Conservation (phyloP, 2,113 vertebrate species). For the Eulemur macaco region DNA sequence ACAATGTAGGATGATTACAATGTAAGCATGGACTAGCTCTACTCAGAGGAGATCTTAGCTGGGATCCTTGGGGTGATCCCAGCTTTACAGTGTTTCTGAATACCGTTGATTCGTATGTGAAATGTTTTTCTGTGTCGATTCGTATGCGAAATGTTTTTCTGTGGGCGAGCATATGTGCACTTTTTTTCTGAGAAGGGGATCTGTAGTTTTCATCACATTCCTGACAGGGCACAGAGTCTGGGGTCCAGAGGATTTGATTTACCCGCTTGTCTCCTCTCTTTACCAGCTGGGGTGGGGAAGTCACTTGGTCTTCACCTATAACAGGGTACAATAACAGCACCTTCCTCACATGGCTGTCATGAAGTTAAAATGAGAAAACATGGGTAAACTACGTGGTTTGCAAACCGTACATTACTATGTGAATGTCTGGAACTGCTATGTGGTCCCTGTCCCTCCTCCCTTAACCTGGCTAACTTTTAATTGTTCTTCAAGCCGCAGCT, state of each 20-base stretch:
- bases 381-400: background rate
- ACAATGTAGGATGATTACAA: background rate
- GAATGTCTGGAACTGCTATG: background rate
- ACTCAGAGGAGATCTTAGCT: background rate
- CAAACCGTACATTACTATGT: background rate
- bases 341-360: background rate
- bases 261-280: background rate
- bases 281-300: background rate
- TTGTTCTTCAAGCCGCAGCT: background rate
- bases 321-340: background rate
- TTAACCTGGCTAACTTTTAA: background rate
- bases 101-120: background rate
- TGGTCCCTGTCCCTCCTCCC: background rate
- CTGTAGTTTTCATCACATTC: constrained; percentile 38
- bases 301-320: background rate
- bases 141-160: background rate
- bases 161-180: background rate
- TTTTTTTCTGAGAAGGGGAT: background rate
- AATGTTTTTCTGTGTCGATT: background rate
- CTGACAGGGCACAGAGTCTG: background rate
- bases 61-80: background rate
- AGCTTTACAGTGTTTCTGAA: constrained; percentile 7
- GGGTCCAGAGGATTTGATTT: background rate
- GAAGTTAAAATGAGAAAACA: background rate
- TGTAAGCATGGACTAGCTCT: background rate